phyloP scores from a whole-genome alignment of 2,888 invertebrate species.

The Nemotelus nigrinus region DNA sequence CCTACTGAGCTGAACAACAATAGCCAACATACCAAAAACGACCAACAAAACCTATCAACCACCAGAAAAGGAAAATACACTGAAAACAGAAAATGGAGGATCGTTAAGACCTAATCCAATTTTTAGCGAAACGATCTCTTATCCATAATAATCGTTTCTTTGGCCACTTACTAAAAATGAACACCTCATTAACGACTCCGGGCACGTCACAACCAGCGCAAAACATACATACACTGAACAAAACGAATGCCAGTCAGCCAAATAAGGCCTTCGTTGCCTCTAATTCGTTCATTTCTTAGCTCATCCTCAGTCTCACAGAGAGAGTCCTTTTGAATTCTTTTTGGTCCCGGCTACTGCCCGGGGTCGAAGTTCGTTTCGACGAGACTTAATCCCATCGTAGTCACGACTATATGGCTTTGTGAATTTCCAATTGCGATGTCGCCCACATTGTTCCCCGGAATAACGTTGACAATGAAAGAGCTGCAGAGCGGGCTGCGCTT shows the following conservation, averaged over 20 bases:
- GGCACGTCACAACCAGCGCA: slow-evolving; percentile 12
- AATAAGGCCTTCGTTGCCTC: too few relatives aligned
- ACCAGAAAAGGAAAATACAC: neutral
- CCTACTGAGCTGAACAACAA: slow-evolving; percentile 2
- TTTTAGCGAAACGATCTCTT: slow-evolving; percentile 38
- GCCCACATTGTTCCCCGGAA: slow-evolving; percentile 8
- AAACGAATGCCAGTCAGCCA: too few relatives aligned
- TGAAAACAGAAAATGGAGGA: neutral
- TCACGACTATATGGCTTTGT: slow-evolving; percentile 29
- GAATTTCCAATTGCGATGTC: slow-evolving; percentile 37
- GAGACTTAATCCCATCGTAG: slow-evolving; percentile 23
- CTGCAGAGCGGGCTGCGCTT: too few relatives aligned
- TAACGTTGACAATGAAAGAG: too few relatives aligned
- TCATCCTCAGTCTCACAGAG: too few relatives aligned
- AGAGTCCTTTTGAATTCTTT: neutral
- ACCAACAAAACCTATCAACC: neutral
- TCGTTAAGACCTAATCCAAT: slow-evolving; percentile 41
- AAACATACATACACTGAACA: too few relatives aligned
- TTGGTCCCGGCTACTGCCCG: neutral
- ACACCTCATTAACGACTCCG: slow-evolving; percentile 35
- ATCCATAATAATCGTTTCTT: slow-evolving; percentile 35
- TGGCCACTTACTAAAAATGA: slow-evolving; percentile 40
- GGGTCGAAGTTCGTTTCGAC: neutral
- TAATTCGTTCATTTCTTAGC: too few relatives aligned
- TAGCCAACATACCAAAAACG: neutral